Evolutionary conservation across 2,797 vertebrate genomes (phyloP).

Genomic region (Clangula hyemalis): DNA sequence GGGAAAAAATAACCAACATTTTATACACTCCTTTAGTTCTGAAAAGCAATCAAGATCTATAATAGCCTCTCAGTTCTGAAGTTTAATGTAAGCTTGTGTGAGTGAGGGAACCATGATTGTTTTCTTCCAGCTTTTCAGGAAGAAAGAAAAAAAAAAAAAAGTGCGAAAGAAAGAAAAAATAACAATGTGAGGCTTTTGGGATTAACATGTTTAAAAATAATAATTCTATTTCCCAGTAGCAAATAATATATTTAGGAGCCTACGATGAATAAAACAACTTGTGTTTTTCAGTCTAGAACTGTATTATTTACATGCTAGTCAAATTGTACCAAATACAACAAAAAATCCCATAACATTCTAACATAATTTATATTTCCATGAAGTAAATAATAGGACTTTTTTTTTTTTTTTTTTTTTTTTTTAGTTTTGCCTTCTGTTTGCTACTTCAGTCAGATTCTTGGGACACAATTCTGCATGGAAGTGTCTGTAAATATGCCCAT

Average conservation of each 20-base stretch:
- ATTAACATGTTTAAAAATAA: background rate
- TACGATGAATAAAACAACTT: background rate
- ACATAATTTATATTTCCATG: slow-evolving; percentile 16
- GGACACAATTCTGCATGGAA: background rate
- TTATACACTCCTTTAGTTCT: slow-evolving; percentile 31
- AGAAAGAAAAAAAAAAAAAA: background rate
- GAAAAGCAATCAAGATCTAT: slow-evolving; percentile 43
- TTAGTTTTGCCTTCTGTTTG: background rate
- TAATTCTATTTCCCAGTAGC: background rate
- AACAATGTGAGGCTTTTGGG: background rate
- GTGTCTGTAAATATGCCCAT: background rate
- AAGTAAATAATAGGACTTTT: background rate
- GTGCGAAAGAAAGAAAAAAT: background rate
- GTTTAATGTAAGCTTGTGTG: background rate
- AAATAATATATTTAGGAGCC: slow-evolving; percentile 5
- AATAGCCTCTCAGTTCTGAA: slow-evolving; percentile 38
- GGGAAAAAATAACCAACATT: slow-evolving; percentile 23
- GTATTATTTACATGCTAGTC: slow-evolving; percentile 10
- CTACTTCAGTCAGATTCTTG: slow-evolving; percentile 4
- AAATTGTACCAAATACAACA: slow-evolving; percentile 22
- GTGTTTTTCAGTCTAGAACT: background rate
- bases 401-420: background rate
- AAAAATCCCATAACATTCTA: background rate
- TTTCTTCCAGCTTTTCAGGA: background rate
- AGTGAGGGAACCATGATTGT: background rate